These are phyloP conservation scores for Bufotes viridis DNA, from an alignment of 2,797 vertebrate species.

Conservation along the genomic window DNA sequence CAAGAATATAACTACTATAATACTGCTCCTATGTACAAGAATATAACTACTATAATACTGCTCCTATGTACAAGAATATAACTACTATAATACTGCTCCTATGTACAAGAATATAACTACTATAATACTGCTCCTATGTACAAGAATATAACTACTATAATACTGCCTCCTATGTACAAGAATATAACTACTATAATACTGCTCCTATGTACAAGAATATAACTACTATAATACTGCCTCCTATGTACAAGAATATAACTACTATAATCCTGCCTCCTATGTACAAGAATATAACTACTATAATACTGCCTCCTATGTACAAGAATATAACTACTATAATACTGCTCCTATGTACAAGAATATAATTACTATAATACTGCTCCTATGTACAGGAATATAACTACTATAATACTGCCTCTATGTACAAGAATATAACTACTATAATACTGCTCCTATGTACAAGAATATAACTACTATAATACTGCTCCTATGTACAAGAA, in stretches of 20 bases:
- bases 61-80: background rate
- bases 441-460: background rate
- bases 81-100: too few species aligned
- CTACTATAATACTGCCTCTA: background rate
- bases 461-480: constrained; percentile 8
- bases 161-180: too few species aligned
- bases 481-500: constrained; percentile 8
- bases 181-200: background rate
- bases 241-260: background rate
- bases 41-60: background rate
- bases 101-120: too few species aligned
- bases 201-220: background rate
- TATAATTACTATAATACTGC: too few species aligned
- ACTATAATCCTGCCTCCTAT: background rate
- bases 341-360: too few species aligned
- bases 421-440: background rate
- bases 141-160: too few species aligned
- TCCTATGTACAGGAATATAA: too few species aligned
- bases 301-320: background rate
- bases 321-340: too few species aligned
- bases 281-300: constrained; percentile 8
- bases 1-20: background rate
- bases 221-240: too few species aligned
- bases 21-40: background rate
- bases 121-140: too few species aligned